phyloP scores from a whole-genome alignment of 2,113 vertebrate species.

The Emberiza fucata region DNA sequence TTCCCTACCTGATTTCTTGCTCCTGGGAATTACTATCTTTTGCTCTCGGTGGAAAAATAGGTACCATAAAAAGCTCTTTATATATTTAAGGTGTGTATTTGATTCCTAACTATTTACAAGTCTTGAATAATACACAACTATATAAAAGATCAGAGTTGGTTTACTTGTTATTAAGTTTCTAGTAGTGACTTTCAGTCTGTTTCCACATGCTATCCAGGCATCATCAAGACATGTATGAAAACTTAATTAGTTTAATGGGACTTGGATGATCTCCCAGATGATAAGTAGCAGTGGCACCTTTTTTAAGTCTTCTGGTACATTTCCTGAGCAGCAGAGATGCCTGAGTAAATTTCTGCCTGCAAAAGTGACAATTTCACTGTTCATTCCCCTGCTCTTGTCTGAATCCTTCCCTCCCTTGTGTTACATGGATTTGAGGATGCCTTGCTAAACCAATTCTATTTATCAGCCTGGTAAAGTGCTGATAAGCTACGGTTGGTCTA shows the following conservation, averaged over 20 bases:
- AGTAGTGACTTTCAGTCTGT: background rate
- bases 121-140: background rate
- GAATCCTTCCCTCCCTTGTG: background rate
- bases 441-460: slow-evolving; percentile 14
- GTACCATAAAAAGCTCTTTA: background rate
- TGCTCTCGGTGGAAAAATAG: background rate
- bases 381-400: background rate
- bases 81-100: background rate
- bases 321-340: background rate
- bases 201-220: background rate
- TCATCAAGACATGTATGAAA: background rate
- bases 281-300: background rate
- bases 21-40: background rate
- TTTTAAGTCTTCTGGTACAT: background rate
- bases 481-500: slow-evolving; percentile 18
- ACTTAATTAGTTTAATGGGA: background rate
- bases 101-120: background rate
- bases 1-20: background rate
- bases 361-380: background rate
- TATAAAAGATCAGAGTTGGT: background rate
- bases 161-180: background rate
- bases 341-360: background rate
- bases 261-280: background rate
- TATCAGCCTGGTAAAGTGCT: slow-evolving; percentile 5
- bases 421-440: background rate